Evolutionary conservation across 2,797 vertebrate genomes (phyloP).

Genomic region (Novumbra hubbsi): DNA sequence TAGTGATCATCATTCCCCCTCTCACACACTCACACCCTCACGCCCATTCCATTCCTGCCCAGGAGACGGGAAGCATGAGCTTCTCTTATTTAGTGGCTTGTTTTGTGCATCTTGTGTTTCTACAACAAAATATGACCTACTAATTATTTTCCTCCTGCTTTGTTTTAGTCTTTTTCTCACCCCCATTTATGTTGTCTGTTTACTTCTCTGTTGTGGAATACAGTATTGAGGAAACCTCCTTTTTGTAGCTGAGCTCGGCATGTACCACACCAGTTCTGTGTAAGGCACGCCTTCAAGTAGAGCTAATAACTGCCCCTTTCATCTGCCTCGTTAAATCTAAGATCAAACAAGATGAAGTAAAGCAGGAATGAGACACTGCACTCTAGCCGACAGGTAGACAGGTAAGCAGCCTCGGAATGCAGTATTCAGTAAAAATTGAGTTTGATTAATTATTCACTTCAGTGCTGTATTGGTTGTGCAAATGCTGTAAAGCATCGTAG

Average conservation of each 20-base stretch:
- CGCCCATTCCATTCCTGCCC: not conserved
- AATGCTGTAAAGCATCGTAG: not conserved
- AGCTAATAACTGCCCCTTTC: conserved; percentile 58
- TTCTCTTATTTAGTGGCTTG: conserved; percentile 50
- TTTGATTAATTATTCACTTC: conserved; percentile 18
- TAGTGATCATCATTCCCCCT: not conserved
- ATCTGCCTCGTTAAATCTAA: conserved; percentile 52
- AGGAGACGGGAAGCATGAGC: not conserved
- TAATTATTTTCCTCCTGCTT: conserved; percentile 55
- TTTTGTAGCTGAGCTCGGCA: conserved; percentile 42
- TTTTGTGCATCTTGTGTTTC: conserved; percentile 44
- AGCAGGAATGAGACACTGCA: conserved; percentile 48
- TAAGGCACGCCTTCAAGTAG: conserved; percentile 46
- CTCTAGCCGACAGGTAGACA: conserved; percentile 26
- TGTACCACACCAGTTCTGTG: conserved; percentile 45
- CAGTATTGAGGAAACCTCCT: conserved; percentile 33
- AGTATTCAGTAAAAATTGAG: conserved; percentile 27
- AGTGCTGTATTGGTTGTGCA: conserved; percentile 8
- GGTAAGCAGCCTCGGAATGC: conserved; percentile 33
- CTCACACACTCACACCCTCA: not conserved
- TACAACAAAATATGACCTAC: conserved; percentile 58
- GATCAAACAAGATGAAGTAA: conserved; percentile 58
- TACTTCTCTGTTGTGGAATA: conserved; percentile 32
- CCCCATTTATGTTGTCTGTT: conserved; percentile 39
- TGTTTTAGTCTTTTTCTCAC: conserved; percentile 49